Evolutionary conservation across 2,113 vertebrate genomes (phyloP).

Genomic region (Hemibagrus wyckioides): DNA sequence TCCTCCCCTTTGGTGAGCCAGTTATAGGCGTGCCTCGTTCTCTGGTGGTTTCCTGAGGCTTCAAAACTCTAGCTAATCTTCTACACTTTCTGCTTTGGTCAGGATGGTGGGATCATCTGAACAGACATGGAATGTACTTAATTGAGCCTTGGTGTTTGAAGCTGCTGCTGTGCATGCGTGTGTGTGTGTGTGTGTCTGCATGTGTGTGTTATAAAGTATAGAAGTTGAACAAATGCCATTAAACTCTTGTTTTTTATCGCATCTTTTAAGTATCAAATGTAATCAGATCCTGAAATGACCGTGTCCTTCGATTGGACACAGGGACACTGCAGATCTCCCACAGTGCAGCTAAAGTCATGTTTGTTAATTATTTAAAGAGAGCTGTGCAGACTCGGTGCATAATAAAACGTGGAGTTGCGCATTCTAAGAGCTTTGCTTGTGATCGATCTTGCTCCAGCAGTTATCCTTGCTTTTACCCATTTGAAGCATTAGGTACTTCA

Average conservation of each 20-base stretch:
- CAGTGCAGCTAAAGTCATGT: neutral
- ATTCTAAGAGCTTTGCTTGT: neutral
- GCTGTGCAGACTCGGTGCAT: constrained; percentile 54
- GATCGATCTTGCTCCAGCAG: neutral
- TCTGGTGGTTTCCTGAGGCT: constrained; percentile 11
- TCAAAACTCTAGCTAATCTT: neutral
- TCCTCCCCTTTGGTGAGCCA: neutral
- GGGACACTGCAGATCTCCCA: neutral
- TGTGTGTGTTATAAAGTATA: constrained; percentile 4
- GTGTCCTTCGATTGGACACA: neutral
- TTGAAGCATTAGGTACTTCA: neutral
- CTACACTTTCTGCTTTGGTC: neutral
- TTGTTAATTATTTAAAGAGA: constrained; percentile 63
- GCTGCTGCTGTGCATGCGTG: constrained; percentile 1
- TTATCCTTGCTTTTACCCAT: neutral
- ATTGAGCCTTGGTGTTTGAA: neutral
- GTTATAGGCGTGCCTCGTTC: neutral
- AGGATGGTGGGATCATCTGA: constrained; percentile 28
- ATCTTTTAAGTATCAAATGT: neutral
- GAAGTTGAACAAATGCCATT: neutral
- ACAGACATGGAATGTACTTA: constrained; percentile 12
- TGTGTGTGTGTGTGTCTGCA: neutral
- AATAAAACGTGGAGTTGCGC: constrained; percentile 47
- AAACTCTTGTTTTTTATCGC: neutral
- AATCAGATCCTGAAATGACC: neutral